Evolutionary conservation across 2,888 invertebrate genomes (phyloP).

Genomic region (Sepioteuthis lessoniana): DNA sequence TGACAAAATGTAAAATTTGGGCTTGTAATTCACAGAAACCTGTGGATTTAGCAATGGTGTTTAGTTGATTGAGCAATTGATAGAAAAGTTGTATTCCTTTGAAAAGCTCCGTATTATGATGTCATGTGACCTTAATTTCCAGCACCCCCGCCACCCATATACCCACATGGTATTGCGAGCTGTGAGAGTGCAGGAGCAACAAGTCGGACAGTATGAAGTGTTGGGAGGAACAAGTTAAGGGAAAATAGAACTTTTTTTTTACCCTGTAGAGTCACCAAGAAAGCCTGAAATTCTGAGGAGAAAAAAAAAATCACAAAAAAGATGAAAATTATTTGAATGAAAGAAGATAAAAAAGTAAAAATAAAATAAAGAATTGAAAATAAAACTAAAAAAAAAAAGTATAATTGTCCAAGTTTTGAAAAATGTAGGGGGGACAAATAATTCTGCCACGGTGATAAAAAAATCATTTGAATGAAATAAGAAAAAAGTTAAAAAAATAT

Average conservation of each 20-base stretch:
- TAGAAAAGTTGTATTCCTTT: not conserved
- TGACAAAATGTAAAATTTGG: too few species aligned
- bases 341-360: not conserved
- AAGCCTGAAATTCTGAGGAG: conserved; percentile 24
- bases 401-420: too few species aligned
- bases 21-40: too few species aligned
- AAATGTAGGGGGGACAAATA: too few species aligned
- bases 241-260: conserved; percentile 36
- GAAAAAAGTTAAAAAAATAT: too few species aligned
- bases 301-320: not conserved
- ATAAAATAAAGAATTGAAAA: not conserved
- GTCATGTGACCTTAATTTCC: not conserved
- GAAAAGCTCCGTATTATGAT: not conserved
- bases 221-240: not conserved
- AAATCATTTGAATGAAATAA: too few species aligned
- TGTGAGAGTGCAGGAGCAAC: not conserved
- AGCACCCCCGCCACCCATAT: too few species aligned
- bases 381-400: not conserved
- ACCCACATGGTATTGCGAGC: not conserved
- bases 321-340: not conserved
- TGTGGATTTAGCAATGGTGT: not conserved
- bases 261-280: not conserved
- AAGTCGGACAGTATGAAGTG: not conserved
- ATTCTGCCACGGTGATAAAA: too few species aligned
- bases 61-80: not conserved